phyloP scores from a whole-genome alignment of 2,113 vertebrate genomes.

The Dermatemys mawii region DNA sequence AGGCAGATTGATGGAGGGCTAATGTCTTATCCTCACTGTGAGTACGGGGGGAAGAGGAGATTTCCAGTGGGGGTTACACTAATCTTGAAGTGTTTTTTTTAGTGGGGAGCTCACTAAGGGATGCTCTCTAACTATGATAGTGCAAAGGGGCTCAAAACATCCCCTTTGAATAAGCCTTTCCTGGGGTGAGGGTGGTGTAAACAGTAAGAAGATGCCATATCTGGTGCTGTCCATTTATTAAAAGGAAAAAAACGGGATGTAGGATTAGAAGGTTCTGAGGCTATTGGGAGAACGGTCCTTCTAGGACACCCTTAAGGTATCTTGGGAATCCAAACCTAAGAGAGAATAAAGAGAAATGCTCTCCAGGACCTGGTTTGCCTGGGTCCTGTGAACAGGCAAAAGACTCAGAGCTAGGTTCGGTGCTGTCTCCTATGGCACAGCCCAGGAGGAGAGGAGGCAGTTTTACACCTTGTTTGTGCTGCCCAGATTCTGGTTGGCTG shows the following conservation, averaged over 20 bases:
- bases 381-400: neutral
- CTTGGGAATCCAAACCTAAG: neutral
- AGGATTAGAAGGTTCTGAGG: neutral
- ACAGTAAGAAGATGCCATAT: neutral
- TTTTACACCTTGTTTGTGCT: neutral
- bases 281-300: neutral
- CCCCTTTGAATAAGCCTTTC: neutral
- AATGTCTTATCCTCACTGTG: neutral
- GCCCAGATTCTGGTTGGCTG: neutral
- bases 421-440: neutral
- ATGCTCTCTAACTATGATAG: neutral
- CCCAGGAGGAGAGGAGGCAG: no score
- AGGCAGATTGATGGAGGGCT: neutral
- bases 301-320: neutral
- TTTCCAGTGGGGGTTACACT: neutral
- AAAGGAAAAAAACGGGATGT: neutral
- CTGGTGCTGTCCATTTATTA: neutral
- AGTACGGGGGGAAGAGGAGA: neutral
- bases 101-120: neutral
- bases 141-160: neutral
- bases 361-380: neutral
- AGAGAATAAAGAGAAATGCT: neutral
- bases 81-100: neutral
- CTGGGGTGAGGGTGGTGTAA: accelerated
- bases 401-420: neutral